Evolutionary conservation across 2,797 vertebrate genomes (phyloP).

Genomic region (Varecia variegata): DNA sequence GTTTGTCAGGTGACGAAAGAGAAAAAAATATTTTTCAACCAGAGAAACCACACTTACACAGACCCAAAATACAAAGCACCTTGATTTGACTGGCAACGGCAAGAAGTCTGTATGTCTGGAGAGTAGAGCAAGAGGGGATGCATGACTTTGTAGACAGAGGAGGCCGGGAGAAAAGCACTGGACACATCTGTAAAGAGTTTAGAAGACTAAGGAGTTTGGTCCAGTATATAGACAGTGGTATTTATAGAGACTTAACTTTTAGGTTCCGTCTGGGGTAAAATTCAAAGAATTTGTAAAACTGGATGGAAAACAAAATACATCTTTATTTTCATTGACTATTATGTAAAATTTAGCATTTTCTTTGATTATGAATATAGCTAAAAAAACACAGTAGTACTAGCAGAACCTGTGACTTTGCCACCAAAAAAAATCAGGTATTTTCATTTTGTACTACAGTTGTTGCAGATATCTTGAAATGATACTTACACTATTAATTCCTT

Average conservation of each 20-base stretch:
- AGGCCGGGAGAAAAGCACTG: not conserved
- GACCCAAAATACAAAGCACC: not conserved
- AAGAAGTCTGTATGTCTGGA: not conserved
- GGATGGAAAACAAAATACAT: not conserved
- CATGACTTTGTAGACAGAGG: not conserved
- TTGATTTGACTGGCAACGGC: not conserved
- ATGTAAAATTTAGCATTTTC: not conserved
- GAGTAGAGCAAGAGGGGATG: not conserved
- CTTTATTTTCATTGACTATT: not conserved
- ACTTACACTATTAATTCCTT: not conserved
- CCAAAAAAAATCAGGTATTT: not conserved
- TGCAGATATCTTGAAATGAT: not conserved
- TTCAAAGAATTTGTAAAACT: not conserved
- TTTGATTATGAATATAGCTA: not conserved
- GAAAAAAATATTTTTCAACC: not conserved
- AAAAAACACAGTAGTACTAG: not conserved
- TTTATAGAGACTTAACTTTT: not conserved
- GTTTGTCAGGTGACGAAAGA: not conserved
- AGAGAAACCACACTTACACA: not conserved
- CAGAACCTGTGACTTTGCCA: not conserved
- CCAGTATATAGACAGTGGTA: not conserved
- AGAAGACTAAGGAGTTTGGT: not conserved
- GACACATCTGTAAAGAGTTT: not conserved
- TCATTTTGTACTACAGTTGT: slow-evolving; percentile 2
- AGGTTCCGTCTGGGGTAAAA: not conserved